Evolutionary conservation across 2,113 vertebrate species (phyloP), one percentile per base, ranked within the genome.

Genomic region (Podarcis raffonei): DNA sequence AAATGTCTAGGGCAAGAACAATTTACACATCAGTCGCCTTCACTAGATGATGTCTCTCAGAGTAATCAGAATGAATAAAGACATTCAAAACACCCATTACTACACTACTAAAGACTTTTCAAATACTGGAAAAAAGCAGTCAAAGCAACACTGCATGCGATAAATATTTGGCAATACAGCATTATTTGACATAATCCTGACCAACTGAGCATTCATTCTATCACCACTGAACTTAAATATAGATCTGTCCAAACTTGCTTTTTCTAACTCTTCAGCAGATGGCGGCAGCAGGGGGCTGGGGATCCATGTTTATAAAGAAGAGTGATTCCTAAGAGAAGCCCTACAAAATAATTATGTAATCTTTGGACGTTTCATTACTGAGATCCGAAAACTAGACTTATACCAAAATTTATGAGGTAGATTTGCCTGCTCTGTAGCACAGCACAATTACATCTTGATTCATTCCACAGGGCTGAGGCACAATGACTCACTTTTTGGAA

Each of bases 361-460:
- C 77, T 74, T 92, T 90, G 37, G 32, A 1, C 57, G 92, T 93
- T 90, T 87, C 84, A 83, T 69, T 69, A 12, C 90, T 86, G 81
- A 13, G 89, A 85, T 80, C 86, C 1, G 2, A 87, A 82, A 90
- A 91, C 89, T 91, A 93, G 89, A 87, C 79, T 91, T 84, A 32
- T 87, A 77, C 16, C 86, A 81, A 81, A 71, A 94, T 83, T 83
- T 92, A 93, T 66, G 87, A 81, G 74, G 81, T 39, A 65, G n/a
- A 87, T 92, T 90, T 91, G 37, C 90, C 89, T 84, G 7, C 66
- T 22, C n/a, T 9, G 48, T 53, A 88, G 62, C 37, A 35, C 27
- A 83, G 30, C 6, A n/a, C 13, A 30, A 66, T 83, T 76, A 88
- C 22, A 15, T 80, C 88, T 74, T 69, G 89, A 90, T 76, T 87